Percentiles rank a stretch among this genome's conserved stretches.
phyloP scores from a whole-genome alignment of 2,888 invertebrate species.

The Drosophila anceps region DNA sequence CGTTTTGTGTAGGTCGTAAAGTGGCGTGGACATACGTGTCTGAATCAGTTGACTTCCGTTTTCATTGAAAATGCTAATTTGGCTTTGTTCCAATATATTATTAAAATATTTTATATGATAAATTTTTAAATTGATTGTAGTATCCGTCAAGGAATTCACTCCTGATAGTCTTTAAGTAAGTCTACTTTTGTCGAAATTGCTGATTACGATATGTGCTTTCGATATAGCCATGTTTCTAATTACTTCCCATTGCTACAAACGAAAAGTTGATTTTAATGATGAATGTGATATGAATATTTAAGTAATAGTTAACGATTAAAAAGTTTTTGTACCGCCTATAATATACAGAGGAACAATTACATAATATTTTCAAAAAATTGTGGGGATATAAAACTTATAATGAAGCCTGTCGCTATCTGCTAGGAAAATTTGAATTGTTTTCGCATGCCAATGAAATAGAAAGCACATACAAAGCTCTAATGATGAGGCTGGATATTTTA shows the following conservation, averaged over 20 bases:
- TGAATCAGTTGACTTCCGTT: conserved; percentile 78
- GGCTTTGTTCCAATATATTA: background rate
- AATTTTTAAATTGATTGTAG: conserved; percentile 33
- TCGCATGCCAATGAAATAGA: too few relatives aligned
- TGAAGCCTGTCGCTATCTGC: too few relatives aligned
- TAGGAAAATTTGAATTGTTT: too few relatives aligned
- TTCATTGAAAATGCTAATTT: conserved; percentile 27
- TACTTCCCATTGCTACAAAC: background rate
- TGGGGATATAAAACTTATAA: too few relatives aligned
- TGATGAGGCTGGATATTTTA: too few relatives aligned
- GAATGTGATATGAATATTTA: too few relatives aligned
- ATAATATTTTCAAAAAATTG: too few relatives aligned
- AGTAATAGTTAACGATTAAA: too few relatives aligned
- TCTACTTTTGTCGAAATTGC: background rate
- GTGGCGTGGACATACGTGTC: conserved; percentile 79
- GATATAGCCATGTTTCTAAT: background rate
- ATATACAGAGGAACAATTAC: too few relatives aligned
- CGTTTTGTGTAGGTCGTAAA: conserved; percentile 73
- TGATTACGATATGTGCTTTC: background rate
- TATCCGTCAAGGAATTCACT: conserved; percentile 3
- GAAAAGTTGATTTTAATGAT: background rate
- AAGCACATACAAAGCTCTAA: too few relatives aligned
- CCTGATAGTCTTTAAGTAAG: background rate
- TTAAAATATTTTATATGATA: too few relatives aligned
- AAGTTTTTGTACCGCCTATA: too few relatives aligned